phyloP scores from a whole-genome alignment of 2,797 vertebrate species.

The Chloroceryle inda region DNA sequence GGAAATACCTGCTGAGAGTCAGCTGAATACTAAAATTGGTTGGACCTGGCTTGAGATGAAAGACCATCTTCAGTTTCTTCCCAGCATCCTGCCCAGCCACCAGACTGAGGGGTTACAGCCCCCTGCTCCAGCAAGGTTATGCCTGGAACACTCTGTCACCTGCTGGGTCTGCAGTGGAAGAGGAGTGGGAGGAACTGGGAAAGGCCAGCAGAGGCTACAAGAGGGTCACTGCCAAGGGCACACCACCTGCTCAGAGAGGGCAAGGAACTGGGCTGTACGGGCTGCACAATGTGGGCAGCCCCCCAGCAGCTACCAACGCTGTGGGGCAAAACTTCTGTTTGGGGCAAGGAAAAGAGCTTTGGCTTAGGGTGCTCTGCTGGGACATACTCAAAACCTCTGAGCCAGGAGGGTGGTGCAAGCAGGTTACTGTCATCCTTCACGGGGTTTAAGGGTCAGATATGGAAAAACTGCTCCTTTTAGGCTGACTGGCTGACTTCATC shows the following conservation, averaged over 20 bases:
- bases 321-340: neutral
- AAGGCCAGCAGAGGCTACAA: fast-evolving
- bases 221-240: neutral
- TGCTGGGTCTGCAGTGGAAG: neutral
- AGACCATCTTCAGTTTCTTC: too few relatives aligned
- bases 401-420: neutral
- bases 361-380: neutral
- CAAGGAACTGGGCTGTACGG: neutral
- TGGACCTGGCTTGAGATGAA: neutral
- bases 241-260: fast-evolving
- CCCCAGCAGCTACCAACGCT: neutral
- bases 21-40: neutral
- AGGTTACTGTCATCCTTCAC: neutral
- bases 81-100: neutral
- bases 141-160: fast-evolving
- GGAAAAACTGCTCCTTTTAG: fast-evolving
- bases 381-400: fast-evolving
- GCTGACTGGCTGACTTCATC: too few relatives aligned
- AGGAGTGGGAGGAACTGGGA: fast-evolving
- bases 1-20: neutral
- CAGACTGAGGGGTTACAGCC: fast-evolving
- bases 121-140: neutral
- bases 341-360: neutral
- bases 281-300: neutral
- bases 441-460: fast-evolving